phyloP scores from a whole-genome alignment of 1,140 invertebrate species.

The Araneus ventricosus region DNA sequence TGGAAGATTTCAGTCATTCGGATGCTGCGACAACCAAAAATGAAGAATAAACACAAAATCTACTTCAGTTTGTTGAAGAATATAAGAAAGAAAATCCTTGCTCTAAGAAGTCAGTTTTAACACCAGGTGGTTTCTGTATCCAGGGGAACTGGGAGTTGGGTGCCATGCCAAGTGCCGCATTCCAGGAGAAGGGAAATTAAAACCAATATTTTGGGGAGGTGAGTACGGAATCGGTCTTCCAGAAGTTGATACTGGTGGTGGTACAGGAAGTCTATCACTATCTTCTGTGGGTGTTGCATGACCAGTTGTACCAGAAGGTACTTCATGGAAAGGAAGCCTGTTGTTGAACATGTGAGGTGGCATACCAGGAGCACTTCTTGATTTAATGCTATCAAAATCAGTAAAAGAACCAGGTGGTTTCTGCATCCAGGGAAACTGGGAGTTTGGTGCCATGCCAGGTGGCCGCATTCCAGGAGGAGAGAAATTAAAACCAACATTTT shows the following conservation, averaged over 20 bases:
- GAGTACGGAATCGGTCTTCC: constrained; percentile 58
- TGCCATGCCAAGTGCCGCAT: constrained; percentile 16
- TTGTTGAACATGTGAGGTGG: constrained; percentile 24
- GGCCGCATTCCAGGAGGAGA: constrained; percentile 62
- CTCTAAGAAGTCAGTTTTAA: too few species aligned
- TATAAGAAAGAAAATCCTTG: too few species aligned
- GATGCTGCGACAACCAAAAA: too few species aligned
- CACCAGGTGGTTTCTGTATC: constrained; percentile 42
- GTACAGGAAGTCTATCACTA: constrained; percentile 35
- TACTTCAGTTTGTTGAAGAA: too few species aligned
- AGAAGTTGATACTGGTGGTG: constrained; percentile 59
- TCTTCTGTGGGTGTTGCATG: too few species aligned
- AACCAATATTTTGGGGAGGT: constrained; percentile 51
- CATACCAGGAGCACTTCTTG: constrained; percentile 9
- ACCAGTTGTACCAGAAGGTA: too few species aligned
- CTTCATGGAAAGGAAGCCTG: constrained; percentile 45
- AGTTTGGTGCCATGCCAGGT: constrained; percentile 7
- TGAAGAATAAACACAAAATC: too few species aligned
- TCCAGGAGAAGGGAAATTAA: constrained; percentile 62
- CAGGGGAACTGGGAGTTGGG: constrained; percentile 56
- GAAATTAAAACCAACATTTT: constrained; percentile 53
- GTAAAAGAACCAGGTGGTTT: constrained; percentile 26
- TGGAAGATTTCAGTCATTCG: too few species aligned
- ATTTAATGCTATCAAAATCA: constrained; percentile 30
- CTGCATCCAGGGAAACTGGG: constrained; percentile 62